Evolutionary conservation across 2,113 vertebrate species (phyloP).

Genomic region (Poecile atricapillus): DNA sequence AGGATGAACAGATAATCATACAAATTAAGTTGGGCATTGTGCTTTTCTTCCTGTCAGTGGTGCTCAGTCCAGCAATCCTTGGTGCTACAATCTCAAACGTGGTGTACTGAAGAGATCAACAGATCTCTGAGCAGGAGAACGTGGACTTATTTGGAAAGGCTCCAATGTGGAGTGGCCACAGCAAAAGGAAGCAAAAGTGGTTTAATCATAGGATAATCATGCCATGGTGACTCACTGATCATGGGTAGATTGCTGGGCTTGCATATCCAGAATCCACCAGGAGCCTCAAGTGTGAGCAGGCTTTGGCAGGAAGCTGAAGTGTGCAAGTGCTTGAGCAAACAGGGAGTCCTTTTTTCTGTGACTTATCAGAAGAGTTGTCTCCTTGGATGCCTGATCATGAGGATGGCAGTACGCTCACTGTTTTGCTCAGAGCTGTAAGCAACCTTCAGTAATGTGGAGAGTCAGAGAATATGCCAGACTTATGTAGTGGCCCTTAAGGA

Average conservation of each 20-base stretch:
- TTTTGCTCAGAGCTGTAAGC: conserved; percentile 64
- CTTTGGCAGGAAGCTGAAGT: background rate
- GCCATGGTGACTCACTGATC: background rate
- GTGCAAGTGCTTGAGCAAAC: background rate
- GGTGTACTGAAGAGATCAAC: background rate
- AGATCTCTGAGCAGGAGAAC: background rate
- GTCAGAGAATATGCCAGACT: conserved; percentile 60
- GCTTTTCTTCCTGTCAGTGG: background rate
- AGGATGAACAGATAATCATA: background rate
- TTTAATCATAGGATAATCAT: background rate
- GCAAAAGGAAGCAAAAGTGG: background rate
- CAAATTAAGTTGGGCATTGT: background rate
- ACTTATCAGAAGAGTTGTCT: background rate
- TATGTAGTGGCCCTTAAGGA: conserved; percentile 42
- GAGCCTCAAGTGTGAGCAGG: background rate
- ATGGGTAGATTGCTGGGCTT: background rate
- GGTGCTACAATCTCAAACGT: rapidly evolving
- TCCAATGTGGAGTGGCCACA: background rate
- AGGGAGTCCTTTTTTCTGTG: conserved; percentile 7
- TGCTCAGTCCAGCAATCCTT: background rate
- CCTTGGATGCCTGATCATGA: conserved; percentile 42
- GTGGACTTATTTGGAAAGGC: background rate
- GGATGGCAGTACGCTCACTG: background rate
- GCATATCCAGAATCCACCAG: background rate
- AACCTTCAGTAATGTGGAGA: conserved; percentile 64